Evolutionary conservation across 2,797 vertebrate species (phyloP).

Genomic region (Sphenodon punctatus): DNA sequence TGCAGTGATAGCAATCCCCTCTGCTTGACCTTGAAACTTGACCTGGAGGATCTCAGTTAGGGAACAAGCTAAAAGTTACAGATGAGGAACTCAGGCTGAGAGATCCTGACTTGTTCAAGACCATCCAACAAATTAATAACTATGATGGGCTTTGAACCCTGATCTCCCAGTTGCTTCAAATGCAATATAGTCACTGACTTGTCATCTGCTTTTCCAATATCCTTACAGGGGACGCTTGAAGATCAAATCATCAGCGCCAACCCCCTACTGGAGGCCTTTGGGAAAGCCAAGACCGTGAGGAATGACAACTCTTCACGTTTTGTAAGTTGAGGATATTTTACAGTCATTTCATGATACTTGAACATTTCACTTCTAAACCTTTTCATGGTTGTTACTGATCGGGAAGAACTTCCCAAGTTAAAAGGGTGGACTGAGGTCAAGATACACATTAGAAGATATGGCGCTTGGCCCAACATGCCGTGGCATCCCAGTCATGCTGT

Average conservation of each 20-base stretch:
- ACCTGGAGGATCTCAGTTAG: too few species aligned
- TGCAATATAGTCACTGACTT: neutral
- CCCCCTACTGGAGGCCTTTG: slow-evolving; percentile 75
- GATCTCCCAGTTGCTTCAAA: neutral
- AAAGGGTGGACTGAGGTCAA: too few species aligned
- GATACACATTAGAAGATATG: too few species aligned
- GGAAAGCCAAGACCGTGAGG: slow-evolving; percentile 76
- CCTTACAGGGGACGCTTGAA: slow-evolving; percentile 68
- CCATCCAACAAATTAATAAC: neutral
- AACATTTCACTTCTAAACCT: neutral
- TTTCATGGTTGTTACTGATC: neutral
- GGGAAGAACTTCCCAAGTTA: neutral
- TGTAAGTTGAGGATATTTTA: slow-evolving; percentile 52
- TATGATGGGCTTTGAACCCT: neutral
- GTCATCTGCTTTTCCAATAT: neutral
- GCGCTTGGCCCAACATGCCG: too few species aligned
- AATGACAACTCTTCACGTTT: slow-evolving; percentile 80
- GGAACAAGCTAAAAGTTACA: too few species aligned
- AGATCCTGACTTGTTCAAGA: neutral
- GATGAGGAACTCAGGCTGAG: too few species aligned
- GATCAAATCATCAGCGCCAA: slow-evolving; percentile 77
- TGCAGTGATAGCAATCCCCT: neutral
- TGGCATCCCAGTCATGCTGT: too few species aligned
- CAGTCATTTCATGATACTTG: too few species aligned
- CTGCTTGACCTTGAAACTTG: too few species aligned